Evolutionary conservation across 2,113 vertebrate genomes (phyloP).

Genomic region (Phrynosoma blainvillii): DNA sequence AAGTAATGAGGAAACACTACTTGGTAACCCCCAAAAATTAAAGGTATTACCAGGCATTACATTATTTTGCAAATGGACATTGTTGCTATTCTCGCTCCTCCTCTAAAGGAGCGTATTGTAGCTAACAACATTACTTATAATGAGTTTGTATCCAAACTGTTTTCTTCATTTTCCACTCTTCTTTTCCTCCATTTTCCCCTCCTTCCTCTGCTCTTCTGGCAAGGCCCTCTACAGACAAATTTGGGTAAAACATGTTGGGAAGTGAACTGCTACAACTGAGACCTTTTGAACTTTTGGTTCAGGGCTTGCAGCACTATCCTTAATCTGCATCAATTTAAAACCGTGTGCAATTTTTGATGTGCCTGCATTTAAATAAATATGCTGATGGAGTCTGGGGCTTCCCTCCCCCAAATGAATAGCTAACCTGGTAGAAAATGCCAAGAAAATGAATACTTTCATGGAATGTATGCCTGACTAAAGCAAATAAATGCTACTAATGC

Average conservation of each 20-base stretch:
- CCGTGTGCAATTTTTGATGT: too few species aligned
- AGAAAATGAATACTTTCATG: background rate
- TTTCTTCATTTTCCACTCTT: background rate
- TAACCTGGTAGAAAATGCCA: background rate
- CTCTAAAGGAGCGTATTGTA: too few species aligned
- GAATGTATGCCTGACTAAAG: constrained; percentile 22
- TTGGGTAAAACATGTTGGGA: background rate
- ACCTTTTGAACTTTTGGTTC: background rate
- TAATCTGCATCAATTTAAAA: background rate
- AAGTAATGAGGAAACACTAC: too few species aligned
- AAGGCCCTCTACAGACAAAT: background rate
- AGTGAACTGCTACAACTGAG: background rate
- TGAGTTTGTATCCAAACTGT: background rate
- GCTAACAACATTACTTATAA: too few species aligned
- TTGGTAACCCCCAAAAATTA: too few species aligned
- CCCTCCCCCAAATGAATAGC: background rate
- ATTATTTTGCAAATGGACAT: too few species aligned
- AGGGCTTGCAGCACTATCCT: background rate
- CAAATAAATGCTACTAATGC: constrained; percentile 14
- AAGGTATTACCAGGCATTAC: too few species aligned
- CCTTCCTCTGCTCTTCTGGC: too few species aligned
- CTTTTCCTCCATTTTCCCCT: too few species aligned
- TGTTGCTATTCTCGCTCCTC: too few species aligned
- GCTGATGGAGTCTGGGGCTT: background rate
- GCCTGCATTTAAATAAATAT: background rate